These are phyloP conservation scores for Poeciliopsis paucimaculata DNA, from an alignment of 2,797 vertebrate genomes.

Conservation along the genomic window DNA sequence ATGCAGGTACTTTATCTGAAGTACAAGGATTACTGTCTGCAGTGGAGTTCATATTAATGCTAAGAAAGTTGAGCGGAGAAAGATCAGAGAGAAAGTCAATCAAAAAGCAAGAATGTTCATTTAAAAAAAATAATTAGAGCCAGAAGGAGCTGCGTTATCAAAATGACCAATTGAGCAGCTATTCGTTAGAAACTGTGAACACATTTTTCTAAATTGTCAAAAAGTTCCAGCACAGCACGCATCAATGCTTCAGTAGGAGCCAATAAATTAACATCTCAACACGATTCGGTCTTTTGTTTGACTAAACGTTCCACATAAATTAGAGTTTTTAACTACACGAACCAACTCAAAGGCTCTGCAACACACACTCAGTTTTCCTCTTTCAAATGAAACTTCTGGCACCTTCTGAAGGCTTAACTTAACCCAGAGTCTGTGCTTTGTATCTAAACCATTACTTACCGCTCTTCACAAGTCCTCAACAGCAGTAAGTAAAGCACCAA, in stretches of 20 bases:
- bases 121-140: not conserved
- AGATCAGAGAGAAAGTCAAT: not conserved
- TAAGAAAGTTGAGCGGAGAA: too few relatives aligned
- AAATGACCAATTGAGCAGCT: not conserved
- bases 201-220: not conserved
- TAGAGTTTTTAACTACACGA: not conserved
- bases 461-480: not conserved
- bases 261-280: not conserved
- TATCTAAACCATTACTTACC: not conserved
- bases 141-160: not conserved
- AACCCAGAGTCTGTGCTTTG: not conserved
- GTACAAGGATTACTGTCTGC: not conserved
- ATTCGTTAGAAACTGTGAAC: not conserved
- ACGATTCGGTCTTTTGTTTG: not conserved
- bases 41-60: not conserved
- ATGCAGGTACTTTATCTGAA: not conserved
- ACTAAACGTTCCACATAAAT: not conserved
- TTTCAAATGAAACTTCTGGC: conserved; percentile 13
- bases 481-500: not conserved
- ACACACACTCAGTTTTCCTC: not conserved
- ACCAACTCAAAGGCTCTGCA: not conserved
- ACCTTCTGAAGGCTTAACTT: not conserved
- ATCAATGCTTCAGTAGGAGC: not conserved
- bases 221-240: not conserved
- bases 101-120: not conserved